Evolutionary conservation across 64 coral and sea anemone genomes (phyloP).

Genomic region (Montipora capricornis): DNA sequence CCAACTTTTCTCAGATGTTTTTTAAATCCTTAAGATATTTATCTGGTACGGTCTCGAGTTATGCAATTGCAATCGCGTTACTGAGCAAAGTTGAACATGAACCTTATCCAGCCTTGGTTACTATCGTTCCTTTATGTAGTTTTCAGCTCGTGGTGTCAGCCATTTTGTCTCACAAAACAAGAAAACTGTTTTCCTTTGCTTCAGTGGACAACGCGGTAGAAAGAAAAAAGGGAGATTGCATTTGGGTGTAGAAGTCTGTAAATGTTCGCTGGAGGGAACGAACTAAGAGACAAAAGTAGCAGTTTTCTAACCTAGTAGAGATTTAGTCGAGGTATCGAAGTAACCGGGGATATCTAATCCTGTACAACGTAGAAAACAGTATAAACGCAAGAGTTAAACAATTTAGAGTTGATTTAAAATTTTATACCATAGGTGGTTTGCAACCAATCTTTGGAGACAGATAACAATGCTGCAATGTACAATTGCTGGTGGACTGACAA

Average conservation of each 20-base stretch:
- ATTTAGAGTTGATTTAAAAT: no score
- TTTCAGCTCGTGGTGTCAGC: slow-evolving; percentile 23
- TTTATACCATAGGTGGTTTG: no score
- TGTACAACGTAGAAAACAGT: no score
- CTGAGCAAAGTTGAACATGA: slow-evolving; percentile 4
- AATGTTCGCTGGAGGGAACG: not conserved
- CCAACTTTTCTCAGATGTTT: slow-evolving; percentile 70
- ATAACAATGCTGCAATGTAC: no score
- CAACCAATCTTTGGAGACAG: no score
- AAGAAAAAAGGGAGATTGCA: not conserved
- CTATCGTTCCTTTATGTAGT: slow-evolving; percentile 51
- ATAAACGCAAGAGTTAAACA: no score
- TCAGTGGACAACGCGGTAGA: not conserved
- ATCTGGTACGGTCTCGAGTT: slow-evolving; percentile 39
- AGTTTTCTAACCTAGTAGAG: no score
- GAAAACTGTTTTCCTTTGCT: slow-evolving; percentile 4
- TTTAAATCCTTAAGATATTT: slow-evolving; percentile 47
- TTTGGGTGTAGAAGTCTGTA: not conserved
- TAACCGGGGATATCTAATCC: no score
- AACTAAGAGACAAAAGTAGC: no score
- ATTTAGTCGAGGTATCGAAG: no score
- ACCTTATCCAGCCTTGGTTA: slow-evolving; percentile 42
- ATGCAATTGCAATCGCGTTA: slow-evolving; percentile 35
- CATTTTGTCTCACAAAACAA: slow-evolving; percentile 18
- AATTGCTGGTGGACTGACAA: no score